These are phyloP conservation scores for Orchestes rusci DNA, from an alignment of 2,888 invertebrate genomes.

Conservation along the genomic window DNA sequence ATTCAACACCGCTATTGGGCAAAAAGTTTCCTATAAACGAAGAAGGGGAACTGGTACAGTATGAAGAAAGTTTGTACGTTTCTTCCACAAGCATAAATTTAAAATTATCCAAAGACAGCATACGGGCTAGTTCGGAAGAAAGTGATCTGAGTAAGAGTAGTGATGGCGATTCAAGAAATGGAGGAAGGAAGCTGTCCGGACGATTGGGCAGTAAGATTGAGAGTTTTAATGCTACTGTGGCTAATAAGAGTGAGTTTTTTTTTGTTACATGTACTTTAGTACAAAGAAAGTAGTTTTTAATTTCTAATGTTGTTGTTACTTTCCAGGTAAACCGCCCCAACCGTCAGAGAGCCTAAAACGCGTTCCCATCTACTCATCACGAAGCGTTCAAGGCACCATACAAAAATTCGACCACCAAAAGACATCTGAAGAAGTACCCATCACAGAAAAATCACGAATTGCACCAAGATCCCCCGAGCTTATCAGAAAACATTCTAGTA, in stretches of 20 bases:
- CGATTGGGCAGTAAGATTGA: constrained; percentile 29
- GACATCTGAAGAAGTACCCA: neutral
- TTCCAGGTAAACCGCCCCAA: constrained; percentile 36
- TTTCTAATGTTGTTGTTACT: no score
- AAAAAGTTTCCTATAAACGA: constrained; percentile 40
- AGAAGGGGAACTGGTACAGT: constrained; percentile 31
- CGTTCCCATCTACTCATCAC: constrained; percentile 34
- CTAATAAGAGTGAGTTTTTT: constrained; percentile 30
- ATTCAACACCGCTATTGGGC: constrained; percentile 36
- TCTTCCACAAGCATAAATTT: constrained; percentile 14
- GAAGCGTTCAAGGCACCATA: constrained; percentile 39
- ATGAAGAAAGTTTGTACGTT: constrained; percentile 10
- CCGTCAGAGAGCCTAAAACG: constrained; percentile 38
- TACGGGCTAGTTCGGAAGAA: constrained; percentile 8
- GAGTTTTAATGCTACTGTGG: constrained; percentile 27
- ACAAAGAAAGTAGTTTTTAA: neutral
- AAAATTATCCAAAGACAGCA: neutral
- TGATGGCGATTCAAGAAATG: constrained; percentile 1
- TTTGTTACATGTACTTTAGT: neutral
- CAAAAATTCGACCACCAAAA: constrained; percentile 37
- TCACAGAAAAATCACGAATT: neutral
- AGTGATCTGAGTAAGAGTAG: constrained; percentile 3
- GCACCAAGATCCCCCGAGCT: neutral
- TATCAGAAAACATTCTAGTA: constrained; percentile 4
- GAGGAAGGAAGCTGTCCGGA: neutral